Evolutionary conservation across 2,113 vertebrate species (phyloP).

Genomic region (Nothocercus julius): DNA sequence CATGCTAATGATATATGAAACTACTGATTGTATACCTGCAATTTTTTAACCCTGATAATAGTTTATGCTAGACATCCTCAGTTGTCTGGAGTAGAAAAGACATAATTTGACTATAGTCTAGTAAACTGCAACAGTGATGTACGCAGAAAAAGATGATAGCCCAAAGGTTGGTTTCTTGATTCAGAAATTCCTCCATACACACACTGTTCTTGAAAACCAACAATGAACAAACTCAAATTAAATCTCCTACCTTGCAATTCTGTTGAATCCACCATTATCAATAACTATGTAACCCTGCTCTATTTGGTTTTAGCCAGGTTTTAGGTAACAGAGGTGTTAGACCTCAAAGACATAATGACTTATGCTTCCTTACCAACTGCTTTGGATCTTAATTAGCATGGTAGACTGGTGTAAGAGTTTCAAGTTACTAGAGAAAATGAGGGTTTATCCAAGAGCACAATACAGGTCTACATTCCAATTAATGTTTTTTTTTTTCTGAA

Average conservation of each 20-base stretch:
- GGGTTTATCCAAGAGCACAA: background rate
- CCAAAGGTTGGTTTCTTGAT: background rate
- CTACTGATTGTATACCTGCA: background rate
- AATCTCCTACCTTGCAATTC: background rate
- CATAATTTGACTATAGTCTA: background rate
- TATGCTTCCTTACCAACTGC: background rate
- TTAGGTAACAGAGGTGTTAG: background rate
- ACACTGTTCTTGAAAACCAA: background rate
- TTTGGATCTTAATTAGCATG: background rate
- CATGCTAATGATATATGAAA: background rate
- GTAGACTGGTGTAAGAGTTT: background rate
- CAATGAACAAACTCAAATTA: background rate
- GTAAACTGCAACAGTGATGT: background rate
- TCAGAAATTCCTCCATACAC: background rate
- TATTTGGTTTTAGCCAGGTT: background rate
- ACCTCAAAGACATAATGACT: background rate
- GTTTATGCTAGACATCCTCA: background rate
- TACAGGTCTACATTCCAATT: background rate
- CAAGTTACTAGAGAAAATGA: background rate
- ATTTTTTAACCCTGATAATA: background rate
- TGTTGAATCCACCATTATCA: background rate
- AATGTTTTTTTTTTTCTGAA: background rate
- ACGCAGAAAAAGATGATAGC: background rate
- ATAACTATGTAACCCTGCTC: background rate
- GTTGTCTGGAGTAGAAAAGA: background rate